Percentiles rank a stretch among this genome's conserved stretches.
Evolutionary conservation across 2,113 vertebrate species (phyloP).

Genomic region (Paradisaea rubra): DNA sequence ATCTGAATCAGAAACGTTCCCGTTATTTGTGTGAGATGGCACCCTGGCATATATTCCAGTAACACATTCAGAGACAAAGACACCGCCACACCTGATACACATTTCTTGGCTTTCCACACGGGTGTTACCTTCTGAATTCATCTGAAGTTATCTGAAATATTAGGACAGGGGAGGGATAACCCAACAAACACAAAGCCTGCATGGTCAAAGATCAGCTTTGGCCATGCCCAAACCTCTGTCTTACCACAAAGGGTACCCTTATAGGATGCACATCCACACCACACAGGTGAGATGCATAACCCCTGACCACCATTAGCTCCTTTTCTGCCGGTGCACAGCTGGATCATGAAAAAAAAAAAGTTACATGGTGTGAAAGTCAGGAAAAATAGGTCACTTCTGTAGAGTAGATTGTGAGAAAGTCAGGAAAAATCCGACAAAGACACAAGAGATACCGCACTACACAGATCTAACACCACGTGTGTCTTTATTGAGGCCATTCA

Average conservation of each 20-base stretch:
- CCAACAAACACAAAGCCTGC: not conserved
- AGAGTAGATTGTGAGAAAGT: not conserved
- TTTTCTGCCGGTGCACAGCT: not conserved
- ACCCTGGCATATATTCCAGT: not conserved
- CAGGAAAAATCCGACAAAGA: not conserved
- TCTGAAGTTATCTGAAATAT: not conserved
- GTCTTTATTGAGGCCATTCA: not conserved
- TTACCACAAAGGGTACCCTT: not conserved
- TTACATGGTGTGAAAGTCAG: not conserved
- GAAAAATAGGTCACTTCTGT: not conserved
- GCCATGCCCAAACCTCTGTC: not conserved
- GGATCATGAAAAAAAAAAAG: rapidly evolving
- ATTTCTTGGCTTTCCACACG: not conserved
- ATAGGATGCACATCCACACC: too few relatives aligned
- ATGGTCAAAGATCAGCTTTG: not conserved
- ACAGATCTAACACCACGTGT: not conserved
- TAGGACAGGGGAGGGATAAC: not conserved
- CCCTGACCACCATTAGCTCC: not conserved
- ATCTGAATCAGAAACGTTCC: not conserved
- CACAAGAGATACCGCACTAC: not conserved
- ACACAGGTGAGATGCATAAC: not conserved
- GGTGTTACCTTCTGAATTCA: not conserved
- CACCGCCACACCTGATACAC: not conserved
- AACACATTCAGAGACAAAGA: not conserved
- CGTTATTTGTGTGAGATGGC: not conserved